Base-by-base conservation (phyloP, 2,113 vertebrate genomes). In the pig (Sus scrofa) region DNA sequence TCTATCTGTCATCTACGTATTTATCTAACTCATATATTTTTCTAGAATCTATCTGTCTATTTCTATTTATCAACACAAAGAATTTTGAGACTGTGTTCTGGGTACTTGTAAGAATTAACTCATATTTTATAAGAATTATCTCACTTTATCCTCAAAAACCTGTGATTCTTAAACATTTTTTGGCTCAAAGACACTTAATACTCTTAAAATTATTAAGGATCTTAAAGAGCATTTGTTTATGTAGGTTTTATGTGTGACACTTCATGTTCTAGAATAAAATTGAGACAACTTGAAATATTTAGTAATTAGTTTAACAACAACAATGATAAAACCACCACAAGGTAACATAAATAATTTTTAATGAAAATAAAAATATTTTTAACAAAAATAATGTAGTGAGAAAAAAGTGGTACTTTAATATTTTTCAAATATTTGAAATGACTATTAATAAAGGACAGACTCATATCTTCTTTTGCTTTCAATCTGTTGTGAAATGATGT, bases 321-420 rank as follows among this genome's bases (percentile, higher is more conserved):
- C 18, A 34, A 30, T 83, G 30, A 30, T 56, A 82, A 74, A 91
- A 22, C 9, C 58, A 90, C 58, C 89, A 4, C 1, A 26, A 50
- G 1, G 19, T 63, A 77, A 67, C 4, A 27, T 58, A 62, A 81
- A 50, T 70, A 34, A 50, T 27, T 52, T 87, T 93, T 86, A 50
- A 93, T 74, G 26, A 91, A 88, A 73, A 65, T 39, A 39, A 81
- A 73, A 93, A 30, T 84, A 68, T 50, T 93, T 95, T 56, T n/a
- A 4, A 86, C 8, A 92, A 90, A 84, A 68, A 14, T 13, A 71
- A 65, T 84, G 32, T 50, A 60, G 6, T 62, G 18, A 50, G 18
- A 50, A 91, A 84, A 83, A 7, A 75, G 1, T 88, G 20, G 1
- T 0, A 67, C 9, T 50, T 62, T 78, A 50, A 73, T 89, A 56